A percentile compares a stretch with the other conserved stretches of the same genome.
phyloP scores from a whole-genome alignment of 2,113 vertebrate species.

The Rhabdornis inornatus region DNA sequence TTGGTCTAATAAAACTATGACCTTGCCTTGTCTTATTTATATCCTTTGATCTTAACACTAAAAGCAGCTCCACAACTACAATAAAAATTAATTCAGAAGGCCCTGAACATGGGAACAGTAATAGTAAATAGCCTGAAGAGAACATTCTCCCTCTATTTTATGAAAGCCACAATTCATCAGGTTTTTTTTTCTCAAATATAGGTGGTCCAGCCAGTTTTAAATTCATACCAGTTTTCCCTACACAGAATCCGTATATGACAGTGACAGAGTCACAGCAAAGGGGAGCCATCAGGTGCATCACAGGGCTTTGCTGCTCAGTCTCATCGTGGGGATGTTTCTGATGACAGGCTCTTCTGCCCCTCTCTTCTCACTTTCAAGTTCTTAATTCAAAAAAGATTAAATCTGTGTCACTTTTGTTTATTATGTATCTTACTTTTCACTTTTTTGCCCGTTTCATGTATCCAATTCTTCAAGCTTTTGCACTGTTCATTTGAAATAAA shows the following conservation, averaged over 20 bases:
- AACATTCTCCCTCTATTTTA: not conserved
- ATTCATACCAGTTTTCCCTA: not conserved
- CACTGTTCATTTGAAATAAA: not conserved
- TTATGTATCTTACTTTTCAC: accelerated
- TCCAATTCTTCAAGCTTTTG: not conserved
- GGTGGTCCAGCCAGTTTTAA: not conserved
- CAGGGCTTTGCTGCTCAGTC: not conserved
- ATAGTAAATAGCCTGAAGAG: not conserved
- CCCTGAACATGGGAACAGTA: not conserved
- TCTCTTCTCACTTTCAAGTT: not conserved
- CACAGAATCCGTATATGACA: not conserved
- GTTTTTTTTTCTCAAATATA: not conserved
- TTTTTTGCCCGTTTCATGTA: not conserved
- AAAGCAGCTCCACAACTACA: not conserved
- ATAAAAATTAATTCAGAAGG: not conserved
- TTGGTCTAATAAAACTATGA: not conserved
- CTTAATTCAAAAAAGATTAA: not conserved
- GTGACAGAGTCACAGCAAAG: accelerated
- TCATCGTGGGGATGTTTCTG: not conserved
- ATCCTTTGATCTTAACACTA: not conserved
- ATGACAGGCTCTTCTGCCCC: not conserved
- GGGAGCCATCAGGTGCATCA: not conserved
- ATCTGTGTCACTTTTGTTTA: not conserved
- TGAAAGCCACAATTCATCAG: not conserved
- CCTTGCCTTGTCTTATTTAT: not conserved